Evolutionary conservation across 2,113 vertebrate species (phyloP).

Genomic region (Gallinago jamesoni): DNA sequence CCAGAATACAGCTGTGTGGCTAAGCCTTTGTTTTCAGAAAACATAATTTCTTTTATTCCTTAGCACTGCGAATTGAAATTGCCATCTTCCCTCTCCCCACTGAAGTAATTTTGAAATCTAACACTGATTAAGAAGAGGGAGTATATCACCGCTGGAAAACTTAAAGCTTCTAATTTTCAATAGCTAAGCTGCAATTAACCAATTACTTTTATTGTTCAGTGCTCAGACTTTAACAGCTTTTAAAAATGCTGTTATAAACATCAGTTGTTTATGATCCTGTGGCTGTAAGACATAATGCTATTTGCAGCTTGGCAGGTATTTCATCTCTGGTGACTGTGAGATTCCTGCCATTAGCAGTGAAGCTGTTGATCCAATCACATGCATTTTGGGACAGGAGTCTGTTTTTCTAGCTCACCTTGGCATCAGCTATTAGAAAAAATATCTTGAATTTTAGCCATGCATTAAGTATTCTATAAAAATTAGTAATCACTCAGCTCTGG

Average conservation of each 20-base stretch:
- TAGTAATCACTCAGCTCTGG: not conserved
- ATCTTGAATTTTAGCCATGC: not conserved
- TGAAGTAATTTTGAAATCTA: not conserved
- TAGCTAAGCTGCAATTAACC: not conserved
- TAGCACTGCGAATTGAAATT: not conserved
- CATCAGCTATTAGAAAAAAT: not conserved
- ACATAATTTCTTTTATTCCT: not conserved
- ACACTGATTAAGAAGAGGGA: not conserved
- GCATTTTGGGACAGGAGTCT: not conserved
- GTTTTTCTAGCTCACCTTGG: not conserved
- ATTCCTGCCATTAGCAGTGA: not conserved
- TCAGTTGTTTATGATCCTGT: not conserved
- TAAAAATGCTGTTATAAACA: not conserved
- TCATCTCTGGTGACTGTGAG: not conserved
- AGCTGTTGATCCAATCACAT: not conserved
- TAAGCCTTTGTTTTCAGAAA: not conserved
- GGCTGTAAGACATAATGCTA: not conserved
- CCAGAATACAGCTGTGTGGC: not conserved
- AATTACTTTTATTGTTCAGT: not conserved
- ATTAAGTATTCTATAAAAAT: not conserved
- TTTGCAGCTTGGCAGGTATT: not conserved
- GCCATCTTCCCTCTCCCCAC: not conserved
- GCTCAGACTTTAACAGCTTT: not conserved
- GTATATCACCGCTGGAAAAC: not conserved
- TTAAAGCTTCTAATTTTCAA: not conserved